Base-by-base conservation (phyloP, 2,888 invertebrate species). In the Leptinotarsa juncta region DNA sequence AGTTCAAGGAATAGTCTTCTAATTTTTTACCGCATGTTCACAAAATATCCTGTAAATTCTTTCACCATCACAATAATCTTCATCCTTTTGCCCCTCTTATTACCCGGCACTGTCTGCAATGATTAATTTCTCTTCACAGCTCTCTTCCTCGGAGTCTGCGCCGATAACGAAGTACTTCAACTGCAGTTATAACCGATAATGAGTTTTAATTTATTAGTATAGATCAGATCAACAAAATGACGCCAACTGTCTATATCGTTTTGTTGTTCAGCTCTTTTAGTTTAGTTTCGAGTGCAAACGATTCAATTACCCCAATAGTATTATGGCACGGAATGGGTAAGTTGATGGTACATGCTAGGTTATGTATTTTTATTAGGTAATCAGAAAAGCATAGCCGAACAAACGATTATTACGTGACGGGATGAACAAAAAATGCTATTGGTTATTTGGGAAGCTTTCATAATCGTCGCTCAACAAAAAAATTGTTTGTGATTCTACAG, bases 271-370 rank as follows among this genome's bases (percentile, higher is more conserved):
- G 62, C 72, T 68, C 5, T 26, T 67, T 75, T 20, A 72, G 18
- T 57, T 74, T 12, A 72, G 66, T 48, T 70, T 55, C 67, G 23
- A 53, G 67, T 66, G 67, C 15, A 20, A 60, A 75, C n/a, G 20
- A 67, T 48, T 51, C 57, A n/a, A 26, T 74, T 26, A 83, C 83
- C 42, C 84, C 85, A 1, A 82, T 85, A 50, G 84, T 85, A 50
- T 75, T 85, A 72, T 85, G 85, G 85, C 84, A 98, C 90, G 97
- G 97, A 89, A 97, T 98, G 97, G 97, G 97, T 96, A 89, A 90
- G 89, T 80, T 65, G 12, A 70, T 53, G 55, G n/a, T 26, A 20
- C 32, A 26, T 16, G 16, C 3, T 42, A 68, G 53, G 62, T 69
- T 74, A 74, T 69, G 70, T 75, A 74, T 65, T 42, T 5, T 32